These are phyloP conservation scores for Micronycteris hirsuta DNA, from an alignment of 2,113 vertebrate genomes.

Conservation along the genomic window DNA sequence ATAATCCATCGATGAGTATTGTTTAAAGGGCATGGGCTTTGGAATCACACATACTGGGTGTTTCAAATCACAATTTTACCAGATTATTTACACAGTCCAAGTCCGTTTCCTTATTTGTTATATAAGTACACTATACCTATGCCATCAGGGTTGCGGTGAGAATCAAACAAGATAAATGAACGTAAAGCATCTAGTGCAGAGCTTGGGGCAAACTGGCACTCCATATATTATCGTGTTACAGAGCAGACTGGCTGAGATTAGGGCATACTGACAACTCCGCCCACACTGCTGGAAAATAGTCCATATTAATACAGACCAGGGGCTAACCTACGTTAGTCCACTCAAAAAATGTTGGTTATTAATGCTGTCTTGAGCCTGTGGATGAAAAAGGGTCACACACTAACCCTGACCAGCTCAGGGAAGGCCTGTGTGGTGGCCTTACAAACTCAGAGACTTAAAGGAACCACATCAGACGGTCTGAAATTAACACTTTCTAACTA, in stretches of 20 bases:
- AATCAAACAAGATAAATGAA: slow-evolving; percentile 29
- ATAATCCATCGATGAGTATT: background rate
- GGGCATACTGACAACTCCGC: background rate
- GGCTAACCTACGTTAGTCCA: background rate
- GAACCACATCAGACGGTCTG: too few species aligned
- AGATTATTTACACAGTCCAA: background rate
- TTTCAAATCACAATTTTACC: background rate
- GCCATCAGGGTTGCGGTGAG: background rate
- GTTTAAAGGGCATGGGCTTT: background rate
- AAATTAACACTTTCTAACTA: too few species aligned
- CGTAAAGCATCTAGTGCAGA: background rate
- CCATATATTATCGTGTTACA: background rate
- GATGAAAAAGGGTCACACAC: too few species aligned
- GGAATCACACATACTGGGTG: background rate
- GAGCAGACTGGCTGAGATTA: background rate
- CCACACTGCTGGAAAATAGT: background rate
- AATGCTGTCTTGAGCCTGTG: slow-evolving; percentile 3
- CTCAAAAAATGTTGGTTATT: slow-evolving; percentile 3
- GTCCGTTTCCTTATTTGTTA: background rate
- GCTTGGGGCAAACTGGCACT: background rate
- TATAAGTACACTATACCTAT: background rate
- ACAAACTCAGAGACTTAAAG: too few species aligned
- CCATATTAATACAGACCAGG: background rate
- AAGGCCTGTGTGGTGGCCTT: too few species aligned
- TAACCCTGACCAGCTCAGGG: too few species aligned